These are phyloP conservation scores for Crocodylus rhombifer DNA, from an alignment of 2,797 vertebrate species.

Conservation along the genomic window DNA sequence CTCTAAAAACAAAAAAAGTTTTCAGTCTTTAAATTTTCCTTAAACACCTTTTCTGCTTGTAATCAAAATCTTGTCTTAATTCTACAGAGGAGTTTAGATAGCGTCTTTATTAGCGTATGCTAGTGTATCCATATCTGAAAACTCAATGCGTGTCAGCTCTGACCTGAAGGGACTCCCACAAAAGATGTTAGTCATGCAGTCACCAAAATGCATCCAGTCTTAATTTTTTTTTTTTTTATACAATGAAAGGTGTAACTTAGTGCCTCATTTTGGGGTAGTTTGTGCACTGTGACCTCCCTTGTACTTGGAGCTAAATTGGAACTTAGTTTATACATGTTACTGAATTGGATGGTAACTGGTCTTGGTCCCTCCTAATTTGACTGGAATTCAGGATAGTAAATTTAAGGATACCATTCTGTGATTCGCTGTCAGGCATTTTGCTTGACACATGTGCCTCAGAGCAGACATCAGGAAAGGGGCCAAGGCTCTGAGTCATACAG, in stretches of 20 bases:
- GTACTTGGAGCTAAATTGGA: not conserved
- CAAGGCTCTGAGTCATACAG: accelerated
- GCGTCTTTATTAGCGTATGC: not conserved
- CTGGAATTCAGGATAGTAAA: not conserved
- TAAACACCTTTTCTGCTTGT: not conserved
- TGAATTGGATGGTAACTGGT: not conserved
- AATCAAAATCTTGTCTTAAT: not conserved
- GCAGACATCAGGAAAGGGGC: no score
- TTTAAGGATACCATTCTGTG: not conserved
- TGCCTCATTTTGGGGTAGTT: not conserved
- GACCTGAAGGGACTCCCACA: not conserved
- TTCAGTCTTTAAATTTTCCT: not conserved
- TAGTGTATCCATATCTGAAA: not conserved
- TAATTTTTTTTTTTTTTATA: not conserved
- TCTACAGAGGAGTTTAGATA: not conserved
- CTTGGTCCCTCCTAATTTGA: not conserved
- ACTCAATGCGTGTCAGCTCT: not conserved
- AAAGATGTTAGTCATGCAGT: not conserved
- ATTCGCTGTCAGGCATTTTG: no score
- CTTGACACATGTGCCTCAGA: no score
- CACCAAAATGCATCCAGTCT: no score
- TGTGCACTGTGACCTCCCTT: not conserved
- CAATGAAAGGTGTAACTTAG: not conserved
- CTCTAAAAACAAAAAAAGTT: no score
- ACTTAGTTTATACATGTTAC: not conserved